Evolutionary conservation across 2,113 vertebrate genomes (phyloP), one percentile per base, ranked within the genome.

Genomic region (Pogonocichla stellata): DNA sequence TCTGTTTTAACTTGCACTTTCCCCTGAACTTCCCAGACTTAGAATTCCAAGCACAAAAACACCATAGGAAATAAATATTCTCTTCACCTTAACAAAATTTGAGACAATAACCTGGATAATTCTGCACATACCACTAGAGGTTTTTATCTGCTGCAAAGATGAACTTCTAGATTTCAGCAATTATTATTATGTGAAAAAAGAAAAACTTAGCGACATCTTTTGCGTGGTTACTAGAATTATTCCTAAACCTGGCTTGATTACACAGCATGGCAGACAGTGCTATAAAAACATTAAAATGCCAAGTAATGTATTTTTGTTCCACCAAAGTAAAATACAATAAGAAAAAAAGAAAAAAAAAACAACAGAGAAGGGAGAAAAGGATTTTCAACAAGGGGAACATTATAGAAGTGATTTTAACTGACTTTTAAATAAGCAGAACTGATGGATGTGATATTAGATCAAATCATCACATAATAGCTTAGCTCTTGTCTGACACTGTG

Each of bases 351-450:
- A 38, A 5, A 23, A 25, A 31, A 22, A n/a, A 16, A 1, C 5
- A 50, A 9, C 10, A 71, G 5, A 54, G 14, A 72, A 50, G 8
- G 19, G 8, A 82, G 10, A 73, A 87, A 42, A 85, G 29, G 8
- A 28, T 69, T 91, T 95, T 66, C 40, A 75, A 36, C 25, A 60
- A 26, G 12, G 10, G 8, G 5, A 45, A 17, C 45, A 79, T 85
- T 87, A 92, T 33, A 86, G 51, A 67, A 91, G 60, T 48, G 8
- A 87, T 60, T 93, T 93, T 87, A 81, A 84, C 12, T 75, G 70
- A 36, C 36, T 96, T 95, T 92, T 90, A 87, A 85, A 81, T 58
- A 80, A 67, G 40, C 45, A 86, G 50, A 95, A 93, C 43, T 70
- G 79, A 88, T n/a, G 50, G 62, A 45, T 70, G 43, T 20, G 23